phyloP scores from a whole-genome alignment of 2,797 vertebrate species.

The Agapornis canus region DNA sequence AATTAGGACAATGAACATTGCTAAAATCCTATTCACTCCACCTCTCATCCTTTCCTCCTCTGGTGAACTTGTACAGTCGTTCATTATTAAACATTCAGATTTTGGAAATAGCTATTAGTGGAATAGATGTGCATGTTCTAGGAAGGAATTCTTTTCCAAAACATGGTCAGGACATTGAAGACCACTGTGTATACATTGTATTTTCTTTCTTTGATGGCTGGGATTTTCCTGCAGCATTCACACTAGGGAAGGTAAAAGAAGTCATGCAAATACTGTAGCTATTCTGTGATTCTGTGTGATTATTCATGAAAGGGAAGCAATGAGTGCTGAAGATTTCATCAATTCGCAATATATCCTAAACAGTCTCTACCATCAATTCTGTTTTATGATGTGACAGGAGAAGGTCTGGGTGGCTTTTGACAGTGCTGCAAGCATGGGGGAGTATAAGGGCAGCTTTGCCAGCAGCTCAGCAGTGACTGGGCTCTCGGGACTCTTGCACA shows the following conservation, averaged over 20 bases:
- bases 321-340: neutral
- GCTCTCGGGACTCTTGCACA: rapidly evolving
- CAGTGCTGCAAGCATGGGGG: neutral
- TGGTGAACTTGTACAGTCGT: neutral
- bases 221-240: neutral
- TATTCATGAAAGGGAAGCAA: neutral
- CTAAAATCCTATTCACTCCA: neutral
- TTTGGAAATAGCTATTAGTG: neutral
- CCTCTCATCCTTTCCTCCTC: neutral
- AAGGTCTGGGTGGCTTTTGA: neutral
- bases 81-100: neutral
- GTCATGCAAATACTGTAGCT: neutral
- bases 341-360: neutral
- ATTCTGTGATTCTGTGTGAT: no score
- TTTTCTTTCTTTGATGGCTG: neutral
- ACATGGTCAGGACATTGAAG: neutral
- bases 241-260: neutral
- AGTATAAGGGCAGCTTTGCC: neutral
- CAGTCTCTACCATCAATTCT: neutral
- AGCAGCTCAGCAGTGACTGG: neutral
- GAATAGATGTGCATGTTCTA: neutral
- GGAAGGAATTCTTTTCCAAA: neutral
- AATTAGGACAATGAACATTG: slow-evolving; percentile 7
- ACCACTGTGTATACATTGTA: neutral
- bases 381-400: neutral